phyloP scores from a whole-genome alignment of 2,888 invertebrate species.

The Tetranychus piercei region DNA sequence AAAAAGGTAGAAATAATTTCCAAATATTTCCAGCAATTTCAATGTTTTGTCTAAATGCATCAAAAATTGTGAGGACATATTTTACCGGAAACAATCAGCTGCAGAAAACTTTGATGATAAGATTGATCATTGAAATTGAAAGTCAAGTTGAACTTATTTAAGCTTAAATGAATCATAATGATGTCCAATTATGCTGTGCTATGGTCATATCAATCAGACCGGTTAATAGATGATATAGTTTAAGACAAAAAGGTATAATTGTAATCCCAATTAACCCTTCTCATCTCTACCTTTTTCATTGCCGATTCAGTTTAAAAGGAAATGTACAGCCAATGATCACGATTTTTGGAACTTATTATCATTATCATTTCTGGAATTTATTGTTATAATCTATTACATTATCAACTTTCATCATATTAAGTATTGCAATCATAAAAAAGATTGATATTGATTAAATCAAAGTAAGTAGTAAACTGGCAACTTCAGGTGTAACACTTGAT shows the following conservation, averaged over 20 bases:
- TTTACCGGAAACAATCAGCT: too few relatives aligned
- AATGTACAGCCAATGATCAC: neutral
- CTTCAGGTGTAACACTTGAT: neutral
- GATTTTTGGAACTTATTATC: neutral
- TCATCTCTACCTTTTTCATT: neutral
- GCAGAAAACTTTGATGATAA: neutral
- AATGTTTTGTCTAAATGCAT: too few relatives aligned
- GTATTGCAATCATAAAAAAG: neutral
- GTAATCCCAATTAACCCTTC: neutral
- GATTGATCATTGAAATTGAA: neutral
- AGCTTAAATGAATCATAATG: neutral
- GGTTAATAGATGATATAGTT: neutral
- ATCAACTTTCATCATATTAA: neutral
- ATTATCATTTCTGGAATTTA: neutral
- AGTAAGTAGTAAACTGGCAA: neutral
- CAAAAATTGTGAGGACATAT: too few relatives aligned
- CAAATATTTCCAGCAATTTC: too few relatives aligned
- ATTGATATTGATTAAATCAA: neutral
- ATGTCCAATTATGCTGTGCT: neutral
- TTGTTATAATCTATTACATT: neutral
- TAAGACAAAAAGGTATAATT: neutral
- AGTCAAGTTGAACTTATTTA: neutral
- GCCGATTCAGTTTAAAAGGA: neutral
- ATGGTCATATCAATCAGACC: neutral
- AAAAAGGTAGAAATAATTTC: too few relatives aligned